Evolutionary conservation across 2,888 invertebrate genomes (phyloP), one percentile per base, ranked within the genome.

Genomic region (Melieria omissa): DNA sequence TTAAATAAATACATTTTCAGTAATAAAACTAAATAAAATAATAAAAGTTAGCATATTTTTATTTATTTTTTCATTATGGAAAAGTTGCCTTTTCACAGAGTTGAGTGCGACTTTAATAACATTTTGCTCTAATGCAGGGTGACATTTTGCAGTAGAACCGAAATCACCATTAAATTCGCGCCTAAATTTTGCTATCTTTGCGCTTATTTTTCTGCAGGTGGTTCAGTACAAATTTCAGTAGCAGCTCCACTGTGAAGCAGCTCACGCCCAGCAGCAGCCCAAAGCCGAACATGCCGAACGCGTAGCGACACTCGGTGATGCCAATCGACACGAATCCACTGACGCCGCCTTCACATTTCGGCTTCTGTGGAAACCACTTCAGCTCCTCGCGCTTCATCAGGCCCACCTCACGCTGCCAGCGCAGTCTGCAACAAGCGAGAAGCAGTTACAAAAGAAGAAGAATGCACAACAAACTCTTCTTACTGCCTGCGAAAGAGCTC

Each of bases 361-460:
- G 89, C 73, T 88, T 88, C 78, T 86, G 86, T 16, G 88, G 88
- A 82, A 90, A 85, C 91, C 91, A 91, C 72, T 86, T 85, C 70
- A 87, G 87, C 10, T 88, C 88, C 77, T 86, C 86, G 16, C 88
- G 89, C 49, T 85, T 85, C 84, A 90, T 86, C 69, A 91, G 82
- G 0, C 91, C 90, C 70, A 87, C 87, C 82, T 91, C 91, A 55
- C 90, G 89, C 80, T 90, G 90, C 90, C 90, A 90, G 0, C 90
- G 89, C 71, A 91, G 76, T 78, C 91, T 90, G 77, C 4, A 76
- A 73, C 58, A 5, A 29, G 10, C 57, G 42, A 45, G 1, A 60
- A 41, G 55, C 45, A 16, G 29, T 29, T 29, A 46, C 7, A 49
- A 3, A 14, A 29, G 5, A 7, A 41, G 10, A 5, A 57, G 10